These are phyloP conservation scores for Drosophila pseudotakahashii DNA, from an alignment of 2,888 invertebrate species.

Conservation along the genomic window DNA sequence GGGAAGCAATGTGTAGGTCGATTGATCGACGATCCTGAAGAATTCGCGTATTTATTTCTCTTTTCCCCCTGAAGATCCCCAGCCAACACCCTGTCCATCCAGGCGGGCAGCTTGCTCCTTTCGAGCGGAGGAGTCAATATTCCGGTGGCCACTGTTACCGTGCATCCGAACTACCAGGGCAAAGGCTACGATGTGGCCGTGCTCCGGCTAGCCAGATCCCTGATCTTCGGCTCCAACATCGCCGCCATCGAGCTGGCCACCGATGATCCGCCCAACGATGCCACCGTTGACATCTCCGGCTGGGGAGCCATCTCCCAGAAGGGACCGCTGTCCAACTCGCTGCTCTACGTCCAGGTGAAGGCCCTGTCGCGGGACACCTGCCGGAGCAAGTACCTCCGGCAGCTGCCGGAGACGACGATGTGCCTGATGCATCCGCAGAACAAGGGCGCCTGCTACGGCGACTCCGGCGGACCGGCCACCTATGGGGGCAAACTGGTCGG, in stretches of 20 bases:
- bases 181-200: slow-evolving; percentile 77
- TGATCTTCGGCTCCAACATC: slow-evolving; percentile 56
- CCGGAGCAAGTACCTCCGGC: slow-evolving; percentile 42
- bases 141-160: slow-evolving; percentile 55
- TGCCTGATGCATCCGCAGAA: slow-evolving; percentile 70
- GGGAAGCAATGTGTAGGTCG: slow-evolving; percentile 51
- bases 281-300: slow-evolving; percentile 72
- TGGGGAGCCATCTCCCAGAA: slow-evolving; percentile 74
- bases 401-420: slow-evolving; percentile 64
- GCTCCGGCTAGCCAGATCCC: slow-evolving; percentile 58
- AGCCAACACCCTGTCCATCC: slow-evolving; percentile 58
- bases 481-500: slow-evolving; percentile 73
- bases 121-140: slow-evolving; percentile 57
- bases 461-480: slow-evolving; percentile 83
- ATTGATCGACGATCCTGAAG: too few relatives aligned
- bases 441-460: slow-evolving; percentile 81
- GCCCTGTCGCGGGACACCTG: slow-evolving; percentile 63
- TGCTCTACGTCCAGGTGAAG: slow-evolving; percentile 72
- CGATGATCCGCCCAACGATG: slow-evolving; percentile 55
- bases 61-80: too few relatives aligned
- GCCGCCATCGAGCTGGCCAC: slow-evolving; percentile 69
- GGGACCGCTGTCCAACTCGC: slow-evolving; percentile 66
- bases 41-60: background rate
- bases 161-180: slow-evolving; percentile 66
- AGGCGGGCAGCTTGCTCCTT: slow-evolving; percentile 69